Percentiles rank a stretch among this genome's conserved stretches.
Evolutionary conservation across 2,888 invertebrate genomes (phyloP).

Genomic region (Helleia helle): DNA sequence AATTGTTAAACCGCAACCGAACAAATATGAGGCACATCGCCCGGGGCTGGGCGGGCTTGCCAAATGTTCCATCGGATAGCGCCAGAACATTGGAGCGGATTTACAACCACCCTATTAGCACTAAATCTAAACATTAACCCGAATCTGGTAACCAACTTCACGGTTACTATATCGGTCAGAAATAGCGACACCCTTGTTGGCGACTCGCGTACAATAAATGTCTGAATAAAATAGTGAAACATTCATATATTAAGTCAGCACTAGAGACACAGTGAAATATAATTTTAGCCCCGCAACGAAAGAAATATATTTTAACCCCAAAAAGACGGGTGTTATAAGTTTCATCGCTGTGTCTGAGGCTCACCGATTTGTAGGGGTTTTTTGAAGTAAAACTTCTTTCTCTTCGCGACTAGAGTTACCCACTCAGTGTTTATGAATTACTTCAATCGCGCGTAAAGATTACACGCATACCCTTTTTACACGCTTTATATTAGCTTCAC

Average conservation of each 20-base stretch:
- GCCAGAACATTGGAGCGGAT: slow-evolving; percentile 66
- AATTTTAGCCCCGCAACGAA: too few species aligned
- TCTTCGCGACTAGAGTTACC: too few species aligned
- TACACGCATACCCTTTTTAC: too few species aligned
- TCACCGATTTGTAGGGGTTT: too few species aligned
- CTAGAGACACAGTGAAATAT: background rate
- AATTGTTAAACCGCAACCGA: slow-evolving; percentile 51
- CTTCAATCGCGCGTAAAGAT: too few species aligned
- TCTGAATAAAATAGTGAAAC: slow-evolving; percentile 1
- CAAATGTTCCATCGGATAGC: slow-evolving; percentile 71
- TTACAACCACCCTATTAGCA: slow-evolving; percentile 71
- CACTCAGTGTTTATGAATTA: too few species aligned
- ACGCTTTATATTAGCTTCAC: too few species aligned
- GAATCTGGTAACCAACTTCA: slow-evolving; percentile 65
- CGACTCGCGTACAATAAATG: slow-evolving; percentile 6
- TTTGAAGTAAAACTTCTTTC: too few species aligned
- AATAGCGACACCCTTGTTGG: slow-evolving; percentile 32
- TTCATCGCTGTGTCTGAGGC: background rate
- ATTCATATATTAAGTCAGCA: slow-evolving; percentile 3
- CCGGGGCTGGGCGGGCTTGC: slow-evolving; percentile 48
- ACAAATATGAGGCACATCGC: slow-evolving; percentile 58
- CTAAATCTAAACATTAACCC: slow-evolving; percentile 74
- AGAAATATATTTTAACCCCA: background rate
- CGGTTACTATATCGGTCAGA: slow-evolving; percentile 55
- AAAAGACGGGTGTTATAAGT: background rate